Evolutionary conservation across 2,888 invertebrate species (phyloP).

Genomic region (Fragum whitleyi): DNA sequence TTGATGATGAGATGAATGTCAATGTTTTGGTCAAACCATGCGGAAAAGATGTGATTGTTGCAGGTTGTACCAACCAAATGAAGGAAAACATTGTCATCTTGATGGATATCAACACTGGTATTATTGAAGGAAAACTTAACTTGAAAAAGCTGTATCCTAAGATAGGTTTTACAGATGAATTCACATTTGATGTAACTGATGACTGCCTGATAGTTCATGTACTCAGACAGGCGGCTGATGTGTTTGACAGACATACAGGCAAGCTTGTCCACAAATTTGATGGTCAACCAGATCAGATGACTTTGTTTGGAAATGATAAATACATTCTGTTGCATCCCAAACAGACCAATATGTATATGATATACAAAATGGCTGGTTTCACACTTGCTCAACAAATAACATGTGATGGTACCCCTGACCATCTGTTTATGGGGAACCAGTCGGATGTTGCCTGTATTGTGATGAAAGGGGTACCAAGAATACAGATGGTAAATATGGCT

Average conservation of each 20-base stretch:
- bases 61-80: constrained; percentile 68
- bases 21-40: constrained; percentile 66
- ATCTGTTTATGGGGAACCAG: constrained; percentile 32
- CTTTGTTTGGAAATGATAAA: constrained; percentile 56
- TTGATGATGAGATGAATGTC: constrained; percentile 52
- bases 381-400: constrained; percentile 53
- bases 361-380: constrained; percentile 55
- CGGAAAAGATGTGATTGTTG: constrained; percentile 59
- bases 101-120: constrained; percentile 64
- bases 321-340: constrained; percentile 62
- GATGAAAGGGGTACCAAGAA: constrained; percentile 39
- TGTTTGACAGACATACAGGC: constrained; percentile 61
- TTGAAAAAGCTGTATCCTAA: constrained; percentile 69
- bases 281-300: constrained; percentile 58
- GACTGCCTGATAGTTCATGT: constrained; percentile 59
- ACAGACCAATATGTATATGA: constrained; percentile 57
- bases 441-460: constrained; percentile 47
- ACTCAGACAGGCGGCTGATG: constrained; percentile 60
- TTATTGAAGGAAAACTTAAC: constrained; percentile 55
- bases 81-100: constrained; percentile 68
- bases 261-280: constrained; percentile 66
- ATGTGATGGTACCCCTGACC: constrained; percentile 44
- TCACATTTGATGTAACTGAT: constrained; percentile 62
- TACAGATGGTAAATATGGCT: constrained; percentile 54
- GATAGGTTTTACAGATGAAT: constrained; percentile 69